Evolutionary conservation across 2,888 invertebrate genomes (phyloP), one percentile per base, ranked within the genome.

Genomic region (Phalera bucephala): DNA sequence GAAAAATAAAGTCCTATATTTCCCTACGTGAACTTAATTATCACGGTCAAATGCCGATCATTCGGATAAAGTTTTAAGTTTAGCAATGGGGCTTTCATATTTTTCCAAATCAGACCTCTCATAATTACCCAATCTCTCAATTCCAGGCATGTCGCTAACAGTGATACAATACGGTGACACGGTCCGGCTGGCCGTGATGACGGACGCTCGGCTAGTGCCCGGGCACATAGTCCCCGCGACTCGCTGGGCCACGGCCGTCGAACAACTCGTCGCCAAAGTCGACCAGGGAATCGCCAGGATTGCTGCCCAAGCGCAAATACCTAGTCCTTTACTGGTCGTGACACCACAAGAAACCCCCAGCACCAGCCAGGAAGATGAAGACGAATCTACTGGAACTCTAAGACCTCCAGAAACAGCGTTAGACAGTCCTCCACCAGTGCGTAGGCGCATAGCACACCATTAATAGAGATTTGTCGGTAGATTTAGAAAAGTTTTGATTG

Each of bases 71-170:
- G n/a, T n/a, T n/a, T n/a, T n/a, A n/a, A n/a, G n/a, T n/a, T n/a
- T n/a, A n/a, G n/a, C n/a, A n/a, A n/a, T n/a, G n/a, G n/a, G n/a
- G n/a, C n/a, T n/a, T n/a, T n/a, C n/a, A n/a, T n/a, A n/a, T n/a
- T n/a, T n/a, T n/a, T n/a, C n/a, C n/a, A n/a, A n/a, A n/a, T n/a
- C n/a, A n/a, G n/a, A n/a, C n/a, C n/a, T n/a, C n/a, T n/a, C n/a
- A n/a, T n/a, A n/a, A n/a, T n/a, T n/a, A n/a, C n/a, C n/a, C n/a
- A n/a, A n/a, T n/a, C n/a, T n/a, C 2, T 20, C 28, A 15, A 26
- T 30, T n/a, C 15, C 77, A 95, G 95, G 94, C 70, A 91, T 95
- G 84, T 94, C 95, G 0, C 77, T 94, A 43, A 94, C 94, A 30
- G 85, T 94, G 31, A 93, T 94, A 55, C 93, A 93, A 64, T 94